These are phyloP conservation scores for Catharus ustulatus DNA, from an alignment of 2,797 vertebrate species.

Conservation along the genomic window DNA sequence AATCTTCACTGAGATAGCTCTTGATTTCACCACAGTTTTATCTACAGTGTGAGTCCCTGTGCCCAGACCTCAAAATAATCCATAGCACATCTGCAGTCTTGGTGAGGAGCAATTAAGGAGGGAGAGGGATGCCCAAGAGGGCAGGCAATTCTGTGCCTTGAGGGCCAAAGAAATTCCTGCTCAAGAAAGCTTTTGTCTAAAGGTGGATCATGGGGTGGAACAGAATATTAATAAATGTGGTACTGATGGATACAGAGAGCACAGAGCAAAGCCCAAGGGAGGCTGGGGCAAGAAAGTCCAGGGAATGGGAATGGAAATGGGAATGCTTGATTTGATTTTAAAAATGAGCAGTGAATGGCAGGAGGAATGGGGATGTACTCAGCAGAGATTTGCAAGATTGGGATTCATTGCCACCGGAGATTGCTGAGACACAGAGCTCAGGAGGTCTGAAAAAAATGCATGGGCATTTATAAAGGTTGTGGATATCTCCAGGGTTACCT, in stretches of 20 bases:
- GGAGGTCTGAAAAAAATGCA: not conserved
- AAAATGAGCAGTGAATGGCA: not conserved
- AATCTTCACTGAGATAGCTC: not conserved
- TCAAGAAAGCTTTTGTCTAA: not conserved
- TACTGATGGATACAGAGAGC: not conserved
- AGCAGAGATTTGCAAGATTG: not conserved
- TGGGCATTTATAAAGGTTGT: not conserved
- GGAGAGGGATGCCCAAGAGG: not conserved
- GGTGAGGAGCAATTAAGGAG: not conserved
- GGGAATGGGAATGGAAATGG: not conserved
- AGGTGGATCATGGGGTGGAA: not conserved
- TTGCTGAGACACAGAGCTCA: accelerated
- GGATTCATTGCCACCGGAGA: not conserved
- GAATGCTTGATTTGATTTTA: not conserved
- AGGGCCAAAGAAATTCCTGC: not conserved
- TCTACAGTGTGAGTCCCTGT: not conserved
- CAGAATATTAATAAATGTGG: not conserved
- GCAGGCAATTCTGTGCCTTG: not conserved
- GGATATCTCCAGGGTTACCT: not conserved
- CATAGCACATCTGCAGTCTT: not conserved
- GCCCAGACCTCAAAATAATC: not conserved
- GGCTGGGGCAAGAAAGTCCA: not conserved
- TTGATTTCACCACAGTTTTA: not conserved
- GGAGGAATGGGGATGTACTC: not conserved
- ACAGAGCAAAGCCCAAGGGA: not conserved